Evolutionary conservation across 2,888 invertebrate species (phyloP).

Genomic region (Macaria notata): DNA sequence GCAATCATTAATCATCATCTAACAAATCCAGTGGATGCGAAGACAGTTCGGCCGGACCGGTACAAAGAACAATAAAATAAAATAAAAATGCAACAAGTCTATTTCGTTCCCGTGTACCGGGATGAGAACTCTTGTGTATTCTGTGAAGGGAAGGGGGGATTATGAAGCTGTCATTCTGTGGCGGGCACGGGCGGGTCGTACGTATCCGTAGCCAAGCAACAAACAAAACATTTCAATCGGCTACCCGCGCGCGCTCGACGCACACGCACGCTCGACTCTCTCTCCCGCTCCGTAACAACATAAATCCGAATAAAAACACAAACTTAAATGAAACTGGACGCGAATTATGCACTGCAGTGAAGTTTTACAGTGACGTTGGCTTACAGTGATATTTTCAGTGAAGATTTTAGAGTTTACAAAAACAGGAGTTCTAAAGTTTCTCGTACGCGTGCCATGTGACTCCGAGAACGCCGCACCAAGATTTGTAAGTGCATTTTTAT

Average conservation of each 20-base stretch:
- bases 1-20: slow-evolving; percentile 47
- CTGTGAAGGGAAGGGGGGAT: slow-evolving; percentile 43
- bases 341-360: slow-evolving; percentile 47
- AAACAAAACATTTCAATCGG: slow-evolving; percentile 22
- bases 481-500: slow-evolving; percentile 64
- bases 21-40: slow-evolving; percentile 44
- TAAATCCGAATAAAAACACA: slow-evolving; percentile 35
- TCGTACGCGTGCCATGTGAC: slow-evolving; percentile 75
- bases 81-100: slow-evolving; percentile 70
- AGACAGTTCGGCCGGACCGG: slow-evolving; percentile 56
- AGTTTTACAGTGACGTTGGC: slow-evolving; percentile 51
- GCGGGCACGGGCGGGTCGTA: slow-evolving; percentile 25
- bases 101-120: slow-evolving; percentile 54
- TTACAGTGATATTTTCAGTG: slow-evolving; percentile 58
- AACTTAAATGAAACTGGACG: slow-evolving; percentile 37
- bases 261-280: slow-evolving; percentile 38
- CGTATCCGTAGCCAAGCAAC: slow-evolving; percentile 2
- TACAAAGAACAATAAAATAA: slow-evolving; percentile 53
- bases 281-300: slow-evolving; percentile 39
- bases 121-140: slow-evolving; percentile 1
- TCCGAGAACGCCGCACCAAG: slow-evolving; percentile 60
- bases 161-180: slow-evolving; percentile 71
- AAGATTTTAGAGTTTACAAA: slow-evolving; percentile 60
- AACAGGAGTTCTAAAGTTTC: slow-evolving; percentile 67
- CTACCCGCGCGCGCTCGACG: slow-evolving; percentile 68